Conservation (phyloP, 2,888 invertebrate genomes). For the Esperia sulphurella region DNA sequence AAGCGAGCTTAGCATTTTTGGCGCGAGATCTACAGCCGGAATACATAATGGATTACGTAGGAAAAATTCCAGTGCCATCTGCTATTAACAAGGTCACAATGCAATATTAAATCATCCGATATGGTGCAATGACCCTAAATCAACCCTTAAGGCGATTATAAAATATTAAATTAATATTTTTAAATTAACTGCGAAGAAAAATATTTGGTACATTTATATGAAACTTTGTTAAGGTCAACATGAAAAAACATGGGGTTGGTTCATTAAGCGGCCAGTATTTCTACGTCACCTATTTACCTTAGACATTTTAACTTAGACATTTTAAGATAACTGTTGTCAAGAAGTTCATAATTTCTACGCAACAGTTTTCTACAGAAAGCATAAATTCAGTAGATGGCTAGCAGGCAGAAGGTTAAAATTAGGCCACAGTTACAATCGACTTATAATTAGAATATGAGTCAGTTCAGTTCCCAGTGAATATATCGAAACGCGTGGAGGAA, state of each 20-base stretch:
- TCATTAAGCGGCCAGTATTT: no score
- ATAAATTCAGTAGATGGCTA: constrained; percentile 19
- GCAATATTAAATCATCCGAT: constrained; percentile 44
- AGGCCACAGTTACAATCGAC: constrained; percentile 55
- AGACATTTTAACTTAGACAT: no score
- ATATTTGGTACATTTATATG: no score
- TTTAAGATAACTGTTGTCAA: no score
- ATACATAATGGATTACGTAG: constrained; percentile 13
- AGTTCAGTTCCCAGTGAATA: constrained; percentile 60
- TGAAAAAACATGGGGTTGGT: no score
- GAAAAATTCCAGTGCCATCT: constrained; percentile 22
- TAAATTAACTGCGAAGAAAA: no score
- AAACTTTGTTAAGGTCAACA: no score
- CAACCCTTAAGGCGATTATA: no score
- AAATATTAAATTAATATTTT: no score
- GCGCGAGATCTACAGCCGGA: constrained; percentile 26
- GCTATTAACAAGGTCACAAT: constrained; percentile 56
- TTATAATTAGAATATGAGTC: constrained; percentile 71
- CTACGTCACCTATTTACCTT: no score
- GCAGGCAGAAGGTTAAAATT: constrained; percentile 37
- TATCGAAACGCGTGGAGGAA: constrained; percentile 55
- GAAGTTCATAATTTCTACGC: no score
- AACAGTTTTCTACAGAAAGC: not conserved
- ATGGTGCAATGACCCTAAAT: constrained; percentile 11
- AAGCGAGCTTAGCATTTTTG: constrained; percentile 38